phyloP scores from a whole-genome alignment of 92 coral and sea anemone species.

The Zoanthus sansibaricus region DNA sequence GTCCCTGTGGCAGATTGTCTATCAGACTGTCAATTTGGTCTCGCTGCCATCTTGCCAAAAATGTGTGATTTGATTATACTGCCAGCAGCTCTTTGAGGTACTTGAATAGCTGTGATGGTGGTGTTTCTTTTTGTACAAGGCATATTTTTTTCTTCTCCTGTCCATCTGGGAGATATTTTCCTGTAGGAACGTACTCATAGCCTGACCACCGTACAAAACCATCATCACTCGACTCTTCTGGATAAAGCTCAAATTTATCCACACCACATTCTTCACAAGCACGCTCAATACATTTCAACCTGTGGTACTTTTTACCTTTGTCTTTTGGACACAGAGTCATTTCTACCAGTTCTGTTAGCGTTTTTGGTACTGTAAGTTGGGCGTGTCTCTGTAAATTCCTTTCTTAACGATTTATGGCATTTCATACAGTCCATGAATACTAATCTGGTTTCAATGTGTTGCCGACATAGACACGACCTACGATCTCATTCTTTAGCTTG shows the following conservation, averaged over 20 bases:
- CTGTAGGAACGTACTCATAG: slow-evolving; percentile 45
- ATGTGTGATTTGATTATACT: slow-evolving; percentile 10
- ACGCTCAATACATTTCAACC: slow-evolving; percentile 15
- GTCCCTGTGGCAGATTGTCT: neutral
- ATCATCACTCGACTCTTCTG: neutral
- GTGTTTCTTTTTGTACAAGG: slow-evolving; percentile 34
- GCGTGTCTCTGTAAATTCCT: neutral
- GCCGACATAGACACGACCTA: neutral
- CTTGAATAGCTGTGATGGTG: slow-evolving; percentile 4
- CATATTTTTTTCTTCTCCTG: slow-evolving; percentile 35
- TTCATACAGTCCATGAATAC: neutral
- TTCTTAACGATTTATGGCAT: neutral
- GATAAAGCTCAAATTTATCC: neutral
- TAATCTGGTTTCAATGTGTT: neutral
- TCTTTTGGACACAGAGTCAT: slow-evolving; percentile 45
- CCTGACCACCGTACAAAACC: slow-evolving; percentile 16
- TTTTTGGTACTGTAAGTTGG: neutral
- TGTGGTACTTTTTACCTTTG: slow-evolving; percentile 12
- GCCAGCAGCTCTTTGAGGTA: slow-evolving; percentile 20
- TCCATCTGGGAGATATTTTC: slow-evolving; percentile 31
- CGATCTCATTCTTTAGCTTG: neutral
- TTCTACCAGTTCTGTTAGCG: slow-evolving; percentile 36
- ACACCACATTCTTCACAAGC: slow-evolving; percentile 38
- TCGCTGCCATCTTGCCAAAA: slow-evolving; percentile 30
- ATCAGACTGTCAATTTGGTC: neutral